These are phyloP conservation scores for Otus scops DNA, from an alignment of 2,797 vertebrate species.

Conservation along the genomic window DNA sequence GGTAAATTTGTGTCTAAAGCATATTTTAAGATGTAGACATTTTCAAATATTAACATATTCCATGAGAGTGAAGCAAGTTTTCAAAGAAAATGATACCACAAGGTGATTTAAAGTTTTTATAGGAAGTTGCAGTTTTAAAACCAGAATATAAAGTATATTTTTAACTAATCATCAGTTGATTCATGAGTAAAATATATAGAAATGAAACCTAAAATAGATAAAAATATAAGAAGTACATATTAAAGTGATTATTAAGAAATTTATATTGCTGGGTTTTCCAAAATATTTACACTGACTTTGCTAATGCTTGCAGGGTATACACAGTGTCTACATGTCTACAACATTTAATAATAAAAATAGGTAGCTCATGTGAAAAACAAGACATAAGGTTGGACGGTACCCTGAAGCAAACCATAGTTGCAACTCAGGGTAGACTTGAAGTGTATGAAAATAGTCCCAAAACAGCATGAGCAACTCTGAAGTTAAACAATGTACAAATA, in stretches of 20 bases:
- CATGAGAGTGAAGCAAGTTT: neutral
- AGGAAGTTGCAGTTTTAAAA: neutral
- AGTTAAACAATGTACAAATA: neutral
- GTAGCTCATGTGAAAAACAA: neutral
- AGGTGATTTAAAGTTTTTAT: neutral
- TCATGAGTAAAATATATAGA: neutral
- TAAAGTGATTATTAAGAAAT: neutral
- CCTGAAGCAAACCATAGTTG: neutral
- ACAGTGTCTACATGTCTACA: neutral
- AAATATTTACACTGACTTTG: neutral
- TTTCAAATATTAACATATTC: neutral
- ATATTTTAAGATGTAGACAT: neutral
- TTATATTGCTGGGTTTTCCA: neutral
- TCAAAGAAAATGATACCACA: neutral
- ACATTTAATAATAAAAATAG: neutral
- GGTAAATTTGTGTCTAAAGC: neutral
- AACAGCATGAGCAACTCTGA: neutral
- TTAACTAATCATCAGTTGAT: neutral
- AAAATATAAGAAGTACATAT: neutral
- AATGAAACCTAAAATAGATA: neutral
- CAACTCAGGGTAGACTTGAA: neutral
- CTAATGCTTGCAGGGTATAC: neutral
- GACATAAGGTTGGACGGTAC: neutral
- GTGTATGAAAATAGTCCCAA: neutral
- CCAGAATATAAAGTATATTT: neutral